phyloP scores from a whole-genome alignment of 2,888 invertebrate genomes.

The Aphodius sticticus region DNA sequence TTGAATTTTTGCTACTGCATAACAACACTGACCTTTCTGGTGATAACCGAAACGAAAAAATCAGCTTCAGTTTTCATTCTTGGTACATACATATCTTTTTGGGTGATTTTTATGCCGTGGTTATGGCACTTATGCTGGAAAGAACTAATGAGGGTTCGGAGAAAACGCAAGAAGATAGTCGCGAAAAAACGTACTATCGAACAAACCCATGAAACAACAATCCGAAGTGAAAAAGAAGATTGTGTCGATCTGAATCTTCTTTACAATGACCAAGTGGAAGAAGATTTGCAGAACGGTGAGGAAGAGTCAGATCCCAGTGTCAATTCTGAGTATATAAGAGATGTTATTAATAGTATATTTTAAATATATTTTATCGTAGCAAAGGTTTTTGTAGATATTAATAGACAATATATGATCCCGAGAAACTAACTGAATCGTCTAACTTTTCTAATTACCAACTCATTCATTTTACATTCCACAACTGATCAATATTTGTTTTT shows the following conservation, averaged over 20 bases:
- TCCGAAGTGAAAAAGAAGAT: background rate
- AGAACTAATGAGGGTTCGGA: background rate
- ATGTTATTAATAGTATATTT: background rate
- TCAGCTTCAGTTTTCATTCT: background rate
- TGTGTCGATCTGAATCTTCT: background rate
- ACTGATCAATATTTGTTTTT: background rate
- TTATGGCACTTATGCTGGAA: background rate
- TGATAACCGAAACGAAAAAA: background rate
- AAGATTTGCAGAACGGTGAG: background rate
- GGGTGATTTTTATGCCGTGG: background rate
- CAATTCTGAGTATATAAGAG: background rate
- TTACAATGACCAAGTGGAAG: background rate
- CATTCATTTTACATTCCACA: background rate
- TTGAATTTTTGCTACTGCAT: background rate
- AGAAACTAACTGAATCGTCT: background rate
- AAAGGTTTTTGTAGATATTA: background rate
- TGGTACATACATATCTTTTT: background rate
- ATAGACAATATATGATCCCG: background rate
- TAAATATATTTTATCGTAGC: background rate
- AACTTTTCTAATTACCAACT: background rate
- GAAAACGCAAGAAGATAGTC: background rate
- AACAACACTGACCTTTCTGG: background rate
- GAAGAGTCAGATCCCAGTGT: background rate
- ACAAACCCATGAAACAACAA: background rate
- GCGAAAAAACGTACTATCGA: background rate